Conservation (phyloP, 2,797 vertebrate genomes). For the Chanos chanos region DNA sequence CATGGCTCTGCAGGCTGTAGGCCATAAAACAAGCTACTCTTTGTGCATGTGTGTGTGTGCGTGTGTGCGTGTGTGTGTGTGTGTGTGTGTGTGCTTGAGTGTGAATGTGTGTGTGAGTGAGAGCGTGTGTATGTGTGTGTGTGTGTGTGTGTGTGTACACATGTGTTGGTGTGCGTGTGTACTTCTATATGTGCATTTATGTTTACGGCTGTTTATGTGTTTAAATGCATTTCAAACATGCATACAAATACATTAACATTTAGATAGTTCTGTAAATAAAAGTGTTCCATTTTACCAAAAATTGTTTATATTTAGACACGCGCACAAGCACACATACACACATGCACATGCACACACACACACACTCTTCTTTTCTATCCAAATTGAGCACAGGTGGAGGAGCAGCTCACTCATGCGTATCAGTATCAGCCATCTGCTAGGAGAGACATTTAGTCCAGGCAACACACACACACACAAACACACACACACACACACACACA, state of each 20-base stretch:
- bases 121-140: conserved; percentile 37
- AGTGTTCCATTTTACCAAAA: no score
- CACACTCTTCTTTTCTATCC: conserved; percentile 8
- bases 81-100: conserved; percentile 37
- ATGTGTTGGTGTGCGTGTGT: no score
- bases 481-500: no score
- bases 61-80: conserved; percentile 27
- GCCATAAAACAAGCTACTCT: conserved; percentile 7
- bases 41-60: conserved; percentile 39
- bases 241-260: background rate
- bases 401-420: conserved; percentile 23
- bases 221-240: background rate
- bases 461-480: no score
- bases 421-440: conserved; percentile 21
- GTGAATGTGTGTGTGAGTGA: conserved; percentile 40
- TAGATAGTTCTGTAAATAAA: no score
- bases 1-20: background rate
- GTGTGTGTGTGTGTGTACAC: conserved; percentile 44
- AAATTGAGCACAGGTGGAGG: conserved; percentile 15
- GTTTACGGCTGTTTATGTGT: conserved; percentile 57
- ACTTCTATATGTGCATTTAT: no score
- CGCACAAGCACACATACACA: no score
- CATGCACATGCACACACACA: conserved; percentile 45
- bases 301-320: no score
- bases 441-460: conserved; percentile 32